These are phyloP conservation scores for Hirudinaria manillensis DNA, from an alignment of 2,888 invertebrate species.

Conservation along the genomic window DNA sequence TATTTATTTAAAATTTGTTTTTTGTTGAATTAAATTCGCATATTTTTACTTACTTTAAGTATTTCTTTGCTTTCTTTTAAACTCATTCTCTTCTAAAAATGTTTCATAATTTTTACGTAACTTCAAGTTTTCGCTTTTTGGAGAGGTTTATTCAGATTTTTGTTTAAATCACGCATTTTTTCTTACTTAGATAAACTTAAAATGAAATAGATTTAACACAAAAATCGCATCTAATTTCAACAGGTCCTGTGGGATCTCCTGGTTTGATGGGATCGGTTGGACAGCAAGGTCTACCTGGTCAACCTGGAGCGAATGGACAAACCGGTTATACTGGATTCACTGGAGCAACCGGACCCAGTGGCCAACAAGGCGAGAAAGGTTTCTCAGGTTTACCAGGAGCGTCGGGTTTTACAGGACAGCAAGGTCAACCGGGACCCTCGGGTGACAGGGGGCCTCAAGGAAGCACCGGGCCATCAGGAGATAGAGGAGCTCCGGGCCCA, in stretches of 20 bases:
- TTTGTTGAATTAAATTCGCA: no score
- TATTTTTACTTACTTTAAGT: no score
- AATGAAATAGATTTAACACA: no score
- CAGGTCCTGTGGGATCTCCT: slow-evolving; percentile 17
- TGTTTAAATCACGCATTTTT: no score
- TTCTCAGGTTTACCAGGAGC: slow-evolving; percentile 33
- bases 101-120: no score
- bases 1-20: no score
- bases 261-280: slow-evolving; percentile 32
- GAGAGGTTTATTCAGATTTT: no score
- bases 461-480: slow-evolving; percentile 32
- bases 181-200: no score
- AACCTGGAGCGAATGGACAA: slow-evolving; percentile 32
- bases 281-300: slow-evolving; percentile 29
- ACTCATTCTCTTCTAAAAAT: no score
- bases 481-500: slow-evolving; percentile 32
- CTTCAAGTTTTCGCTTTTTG: no score
- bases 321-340: slow-evolving; percentile 31
- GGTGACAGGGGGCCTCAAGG: slow-evolving; percentile 29
- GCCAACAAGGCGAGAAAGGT: slow-evolving; percentile 28
- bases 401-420: slow-evolving; percentile 30
- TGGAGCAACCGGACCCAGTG: slow-evolving; percentile 24
- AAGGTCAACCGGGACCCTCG: slow-evolving; percentile 32
- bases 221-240: no score
- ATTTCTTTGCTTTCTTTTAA: no score